Percentiles rank a stretch among this genome's conserved stretches.
Evolutionary conservation across 2,888 invertebrate genomes (phyloP).

Genomic region (Lithophane leautieri): DNA sequence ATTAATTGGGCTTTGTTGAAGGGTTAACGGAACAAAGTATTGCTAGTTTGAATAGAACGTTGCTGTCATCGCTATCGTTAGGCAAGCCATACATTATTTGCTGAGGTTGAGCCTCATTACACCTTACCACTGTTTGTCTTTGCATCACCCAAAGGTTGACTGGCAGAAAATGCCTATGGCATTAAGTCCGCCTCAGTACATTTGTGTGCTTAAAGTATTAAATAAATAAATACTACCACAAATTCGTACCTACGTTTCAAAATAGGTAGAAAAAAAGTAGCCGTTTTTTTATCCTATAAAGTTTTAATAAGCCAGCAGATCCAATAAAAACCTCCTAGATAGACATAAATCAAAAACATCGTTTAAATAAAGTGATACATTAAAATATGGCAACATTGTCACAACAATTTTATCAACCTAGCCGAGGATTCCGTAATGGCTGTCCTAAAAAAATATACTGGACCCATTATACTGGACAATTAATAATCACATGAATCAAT

Average conservation of each 20-base stretch:
- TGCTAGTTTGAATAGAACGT: neutral
- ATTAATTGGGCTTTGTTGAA: constrained; percentile 37
- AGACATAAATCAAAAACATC: constrained; percentile 44
- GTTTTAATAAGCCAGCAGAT: neutral
- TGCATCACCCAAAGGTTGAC: too few relatives aligned
- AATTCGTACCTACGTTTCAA: neutral
- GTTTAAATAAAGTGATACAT: constrained; percentile 25
- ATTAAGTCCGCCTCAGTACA: too few relatives aligned
- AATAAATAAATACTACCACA: too few relatives aligned
- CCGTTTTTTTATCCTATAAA: neutral
- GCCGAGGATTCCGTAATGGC: constrained; percentile 22
- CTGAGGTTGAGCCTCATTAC: too few relatives aligned
- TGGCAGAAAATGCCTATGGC: too few relatives aligned
- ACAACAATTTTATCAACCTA: constrained; percentile 21
- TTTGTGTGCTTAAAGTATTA: too few relatives aligned
- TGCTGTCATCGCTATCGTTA: constrained; percentile 6
- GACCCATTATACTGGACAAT: constrained; percentile 53
- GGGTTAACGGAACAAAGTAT: constrained; percentile 16
- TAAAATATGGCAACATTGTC: constrained; percentile 51
- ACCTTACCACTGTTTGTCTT: too few relatives aligned
- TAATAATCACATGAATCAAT: constrained; percentile 74
- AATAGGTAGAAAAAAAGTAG: neutral
- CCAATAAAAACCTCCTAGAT: constrained; percentile 21
- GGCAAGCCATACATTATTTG: constrained; percentile 2
- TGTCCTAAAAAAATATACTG: constrained; percentile 42